Evolutionary conservation across 1,140 invertebrate species (phyloP), one percentile per base, ranked within the genome.

Genomic region (Cyrtorhinus lividipennis): DNA sequence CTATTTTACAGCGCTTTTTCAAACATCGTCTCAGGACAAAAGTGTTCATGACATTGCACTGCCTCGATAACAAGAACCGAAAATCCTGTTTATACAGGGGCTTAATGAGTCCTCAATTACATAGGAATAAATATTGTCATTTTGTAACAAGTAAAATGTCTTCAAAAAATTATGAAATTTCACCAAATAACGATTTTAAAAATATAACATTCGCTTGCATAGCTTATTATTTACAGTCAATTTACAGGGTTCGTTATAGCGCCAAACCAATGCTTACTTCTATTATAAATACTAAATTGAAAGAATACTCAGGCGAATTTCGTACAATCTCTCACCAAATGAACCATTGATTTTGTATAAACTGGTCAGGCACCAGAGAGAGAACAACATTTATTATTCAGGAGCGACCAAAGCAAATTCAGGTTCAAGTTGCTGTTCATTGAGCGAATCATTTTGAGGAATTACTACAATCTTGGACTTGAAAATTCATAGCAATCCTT

Each of bases 131-230:
- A 53, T 53, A 53, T 53, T 53, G 48, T 53, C 48, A 8, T 53
- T 53, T 53, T 53, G 20, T 20, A 53, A 53, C 48, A 53, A 13
- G 48, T 53, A 53, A 8, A 53, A 15, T 53, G 20, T 53, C 10
- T 10, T 15, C 8, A 53, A 20, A 15, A 53, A 20, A 20, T 53
- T 53, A 10, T 20, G 3, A 53, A 53, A 53, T 5, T 53, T 53
- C 20, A 20, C 10, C 48, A 53, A 53, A 15, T 12, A 53, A 53
- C 48, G 48, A 53, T 12, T 53, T 53, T 10, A 53, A 53, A 53
- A 53, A 53, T 53, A 53, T 53, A 53, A 53, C 20, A 53, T 53
- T 53, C 20, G 20, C 30, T 38, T 53, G 48, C 10, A 53, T 53
- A 44, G n/a, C n/a, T 12, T 10, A 53, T 13, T 53, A 53, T 53